These are phyloP conservation scores for Catostylus mosaicus DNA, from an alignment of 30 jellyfish, hydroid and myxozoan species.

Conservation along the genomic window DNA sequence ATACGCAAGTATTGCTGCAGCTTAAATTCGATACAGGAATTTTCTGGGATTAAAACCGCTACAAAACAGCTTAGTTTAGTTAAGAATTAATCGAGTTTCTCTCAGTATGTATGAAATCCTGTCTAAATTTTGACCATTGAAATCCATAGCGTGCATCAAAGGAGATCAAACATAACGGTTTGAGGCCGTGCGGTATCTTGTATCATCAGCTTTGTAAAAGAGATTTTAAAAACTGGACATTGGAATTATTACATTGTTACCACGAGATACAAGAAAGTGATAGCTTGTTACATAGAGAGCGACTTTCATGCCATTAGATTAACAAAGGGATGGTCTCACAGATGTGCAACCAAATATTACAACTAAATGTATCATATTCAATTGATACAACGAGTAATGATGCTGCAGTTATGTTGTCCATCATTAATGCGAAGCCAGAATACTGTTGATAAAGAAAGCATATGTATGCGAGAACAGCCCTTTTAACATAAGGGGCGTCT, in stretches of 20 bases:
- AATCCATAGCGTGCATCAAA: neutral
- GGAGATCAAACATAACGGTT: neutral
- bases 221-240: neutral
- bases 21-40: neutral
- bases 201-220: slow-evolving; percentile 5
- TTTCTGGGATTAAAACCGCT: neutral
- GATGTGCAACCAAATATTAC: too few relatives aligned
- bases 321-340: too few relatives aligned
- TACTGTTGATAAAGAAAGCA: too few relatives aligned
- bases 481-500: too few relatives aligned
- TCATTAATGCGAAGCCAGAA: too few relatives aligned
- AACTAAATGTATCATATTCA: too few relatives aligned
- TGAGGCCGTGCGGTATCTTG: neutral
- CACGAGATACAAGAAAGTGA: neutral
- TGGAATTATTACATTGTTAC: neutral
- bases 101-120: neutral
- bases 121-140: neutral
- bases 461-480: too few relatives aligned
- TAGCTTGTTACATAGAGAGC: neutral
- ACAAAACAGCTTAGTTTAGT: slow-evolving; percentile 4
- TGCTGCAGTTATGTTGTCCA: too few relatives aligned
- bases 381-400: too few relatives aligned
- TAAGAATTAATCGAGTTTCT: neutral
- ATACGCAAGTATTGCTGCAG: neutral
- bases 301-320: neutral